Conservation (phyloP, 2,113 vertebrate species). For the Aramus guarauna region DNA sequence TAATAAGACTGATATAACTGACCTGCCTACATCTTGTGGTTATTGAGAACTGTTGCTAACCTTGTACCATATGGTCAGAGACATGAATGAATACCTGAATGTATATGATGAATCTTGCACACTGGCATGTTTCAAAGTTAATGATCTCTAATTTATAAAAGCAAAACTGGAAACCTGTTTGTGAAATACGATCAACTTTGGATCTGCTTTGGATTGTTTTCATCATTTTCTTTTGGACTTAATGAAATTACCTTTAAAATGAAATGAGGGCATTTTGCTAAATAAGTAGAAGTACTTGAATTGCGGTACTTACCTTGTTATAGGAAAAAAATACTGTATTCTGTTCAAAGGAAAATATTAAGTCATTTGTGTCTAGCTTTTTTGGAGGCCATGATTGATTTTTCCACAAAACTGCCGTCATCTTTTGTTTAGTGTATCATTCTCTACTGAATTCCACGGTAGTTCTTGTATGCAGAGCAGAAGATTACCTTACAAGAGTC, state of each 20-base stretch:
- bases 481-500: not conserved
- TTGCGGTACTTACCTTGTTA: not conserved
- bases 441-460: not conserved
- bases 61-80: not conserved
- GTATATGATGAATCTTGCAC: not conserved
- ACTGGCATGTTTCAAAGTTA: not conserved
- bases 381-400: not conserved
- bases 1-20: accelerated
- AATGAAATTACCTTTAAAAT: not conserved
- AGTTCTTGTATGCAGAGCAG: not conserved
- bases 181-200: not conserved
- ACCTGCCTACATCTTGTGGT: not conserved
- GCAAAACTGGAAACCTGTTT: not conserved
- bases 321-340: not conserved
- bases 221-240: not conserved
- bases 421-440: not conserved
- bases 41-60: not conserved
- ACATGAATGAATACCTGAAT: not conserved
- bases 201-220: not conserved
- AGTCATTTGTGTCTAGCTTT: not conserved
- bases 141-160: not conserved
- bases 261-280: not conserved
- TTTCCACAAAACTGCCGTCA: not conserved
- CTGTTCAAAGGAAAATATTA: not conserved
- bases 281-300: not conserved